These are phyloP conservation scores for Cryptophagus acutangulus DNA, from an alignment of 2,888 invertebrate species.

Conservation along the genomic window DNA sequence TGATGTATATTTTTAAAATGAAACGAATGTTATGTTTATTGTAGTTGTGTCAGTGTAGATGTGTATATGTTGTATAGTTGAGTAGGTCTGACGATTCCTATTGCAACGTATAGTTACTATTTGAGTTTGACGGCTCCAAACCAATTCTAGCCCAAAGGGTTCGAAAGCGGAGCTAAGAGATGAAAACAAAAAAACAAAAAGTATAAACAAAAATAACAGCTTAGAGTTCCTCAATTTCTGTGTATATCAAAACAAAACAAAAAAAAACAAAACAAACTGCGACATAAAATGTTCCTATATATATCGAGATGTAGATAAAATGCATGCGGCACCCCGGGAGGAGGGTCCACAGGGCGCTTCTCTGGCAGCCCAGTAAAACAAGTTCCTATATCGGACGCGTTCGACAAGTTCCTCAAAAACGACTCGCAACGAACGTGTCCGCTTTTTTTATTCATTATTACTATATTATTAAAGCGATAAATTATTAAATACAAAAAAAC, in stretches of 20 bases:
- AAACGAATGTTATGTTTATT: slow-evolving; percentile 41
- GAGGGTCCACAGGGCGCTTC: slow-evolving; percentile 38
- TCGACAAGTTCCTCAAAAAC: slow-evolving; percentile 46
- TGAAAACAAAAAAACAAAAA: neutral
- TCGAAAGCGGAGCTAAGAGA: neutral
- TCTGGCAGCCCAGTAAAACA: slow-evolving; percentile 49
- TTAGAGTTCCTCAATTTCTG: slow-evolving; percentile 47
- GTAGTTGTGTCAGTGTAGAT: slow-evolving; percentile 47
- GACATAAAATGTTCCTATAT: slow-evolving; percentile 51
- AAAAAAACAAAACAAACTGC: no score
- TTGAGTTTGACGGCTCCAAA: slow-evolving; percentile 4
- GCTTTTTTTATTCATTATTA: slow-evolving; percentile 49
- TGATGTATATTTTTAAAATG: slow-evolving; percentile 47
- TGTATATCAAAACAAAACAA: slow-evolving; percentile 36
- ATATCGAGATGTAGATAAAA: slow-evolving; percentile 49
- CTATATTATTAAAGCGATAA: slow-evolving; percentile 35
- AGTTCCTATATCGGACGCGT: slow-evolving; percentile 49
- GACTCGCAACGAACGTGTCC: slow-evolving; percentile 44
- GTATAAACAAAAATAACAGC: slow-evolving; percentile 28
- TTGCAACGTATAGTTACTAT: slow-evolving; percentile 52
- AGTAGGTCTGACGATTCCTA: slow-evolving; percentile 50
- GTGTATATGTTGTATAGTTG: slow-evolving; percentile 43
- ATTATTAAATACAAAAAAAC: slow-evolving; percentile 45
- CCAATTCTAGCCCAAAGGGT: neutral
- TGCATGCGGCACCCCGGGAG: slow-evolving; percentile 47